These are phyloP conservation scores for Polyommatus iphigenia DNA, from an alignment of 2,888 invertebrate genomes.

Conservation along the genomic window DNA sequence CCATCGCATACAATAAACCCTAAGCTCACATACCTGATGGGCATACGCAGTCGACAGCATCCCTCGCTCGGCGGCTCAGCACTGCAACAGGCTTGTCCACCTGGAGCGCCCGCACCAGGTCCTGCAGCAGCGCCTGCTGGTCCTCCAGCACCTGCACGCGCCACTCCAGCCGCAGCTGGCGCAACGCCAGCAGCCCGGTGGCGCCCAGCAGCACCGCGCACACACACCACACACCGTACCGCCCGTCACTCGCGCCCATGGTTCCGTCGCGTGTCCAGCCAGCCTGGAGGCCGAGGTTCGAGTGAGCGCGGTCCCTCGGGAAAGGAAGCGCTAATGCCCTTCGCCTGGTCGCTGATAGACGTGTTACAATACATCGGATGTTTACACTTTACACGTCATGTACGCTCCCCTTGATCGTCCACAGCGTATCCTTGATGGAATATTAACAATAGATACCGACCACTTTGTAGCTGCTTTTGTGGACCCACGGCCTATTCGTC, in stretches of 20 bases:
- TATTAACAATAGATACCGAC: background rate
- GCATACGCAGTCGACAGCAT: conserved; percentile 68
- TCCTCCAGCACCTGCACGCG: conserved; percentile 63
- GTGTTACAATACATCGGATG: conserved; percentile 59
- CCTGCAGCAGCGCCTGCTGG: conserved; percentile 47
- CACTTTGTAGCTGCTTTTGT: background rate
- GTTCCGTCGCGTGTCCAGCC: conserved; percentile 46
- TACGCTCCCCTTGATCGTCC: conserved; percentile 11
- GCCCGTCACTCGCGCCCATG: conserved; percentile 53
- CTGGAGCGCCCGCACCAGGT: conserved; percentile 44
- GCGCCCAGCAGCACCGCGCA: conserved; percentile 66
- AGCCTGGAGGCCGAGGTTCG: conserved; percentile 21
- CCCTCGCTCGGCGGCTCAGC: conserved; percentile 59
- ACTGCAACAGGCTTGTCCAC: conserved; percentile 43
- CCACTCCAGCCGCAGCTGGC: conserved; percentile 67
- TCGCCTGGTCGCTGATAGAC: conserved; percentile 75
- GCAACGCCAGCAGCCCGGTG: conserved; percentile 62
- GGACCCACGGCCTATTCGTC: background rate
- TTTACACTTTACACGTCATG: conserved; percentile 34
- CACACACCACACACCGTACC: conserved; percentile 72
- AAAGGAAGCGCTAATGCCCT: conserved; percentile 78
- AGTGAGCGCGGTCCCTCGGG: conserved; percentile 61
- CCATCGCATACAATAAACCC: background rate
- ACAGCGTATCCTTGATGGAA: conserved; percentile 23
- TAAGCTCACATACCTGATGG: conserved; percentile 63